phyloP scores from a whole-genome alignment of 1,140 invertebrate species.

The Hylaeus anthracinus region DNA sequence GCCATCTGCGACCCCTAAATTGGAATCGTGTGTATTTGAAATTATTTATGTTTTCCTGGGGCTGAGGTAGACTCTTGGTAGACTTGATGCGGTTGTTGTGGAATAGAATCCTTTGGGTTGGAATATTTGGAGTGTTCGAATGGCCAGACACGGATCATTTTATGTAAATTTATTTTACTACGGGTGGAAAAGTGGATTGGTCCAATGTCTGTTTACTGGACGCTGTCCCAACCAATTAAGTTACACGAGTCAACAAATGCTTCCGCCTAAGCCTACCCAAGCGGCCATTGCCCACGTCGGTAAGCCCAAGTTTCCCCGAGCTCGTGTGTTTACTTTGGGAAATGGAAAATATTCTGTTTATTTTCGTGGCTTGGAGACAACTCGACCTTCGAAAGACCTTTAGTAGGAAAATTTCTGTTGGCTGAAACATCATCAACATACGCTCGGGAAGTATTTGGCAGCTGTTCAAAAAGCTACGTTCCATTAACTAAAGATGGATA shows the following conservation, averaged over 20 bases:
- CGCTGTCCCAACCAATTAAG: constrained; percentile 11
- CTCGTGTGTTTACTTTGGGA: constrained; percentile 10
- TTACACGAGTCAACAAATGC: constrained; percentile 20
- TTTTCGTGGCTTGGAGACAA: neutral
- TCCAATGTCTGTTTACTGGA: constrained; percentile 16
- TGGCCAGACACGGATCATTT: neutral
- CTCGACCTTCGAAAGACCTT: no score
- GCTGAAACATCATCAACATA: no score
- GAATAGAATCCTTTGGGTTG: neutral
- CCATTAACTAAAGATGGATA: no score
- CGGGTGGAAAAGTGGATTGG: neutral
- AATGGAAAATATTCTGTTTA: neutral
- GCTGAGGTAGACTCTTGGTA: no score
- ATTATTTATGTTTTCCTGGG: constrained; percentile 6
- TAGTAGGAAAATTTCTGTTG: no score
- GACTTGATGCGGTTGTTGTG: neutral
- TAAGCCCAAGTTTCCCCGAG: constrained; percentile 16
- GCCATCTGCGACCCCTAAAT: neutral
- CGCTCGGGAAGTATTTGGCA: no score
- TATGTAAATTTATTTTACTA: neutral
- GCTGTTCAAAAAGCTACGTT: no score
- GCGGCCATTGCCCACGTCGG: neutral
- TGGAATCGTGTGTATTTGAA: neutral
- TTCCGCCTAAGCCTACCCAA: constrained; percentile 1
- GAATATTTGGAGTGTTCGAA: neutral